Conservation (phyloP, 2,888 invertebrate species). For the Nomada hirtipes region DNA sequence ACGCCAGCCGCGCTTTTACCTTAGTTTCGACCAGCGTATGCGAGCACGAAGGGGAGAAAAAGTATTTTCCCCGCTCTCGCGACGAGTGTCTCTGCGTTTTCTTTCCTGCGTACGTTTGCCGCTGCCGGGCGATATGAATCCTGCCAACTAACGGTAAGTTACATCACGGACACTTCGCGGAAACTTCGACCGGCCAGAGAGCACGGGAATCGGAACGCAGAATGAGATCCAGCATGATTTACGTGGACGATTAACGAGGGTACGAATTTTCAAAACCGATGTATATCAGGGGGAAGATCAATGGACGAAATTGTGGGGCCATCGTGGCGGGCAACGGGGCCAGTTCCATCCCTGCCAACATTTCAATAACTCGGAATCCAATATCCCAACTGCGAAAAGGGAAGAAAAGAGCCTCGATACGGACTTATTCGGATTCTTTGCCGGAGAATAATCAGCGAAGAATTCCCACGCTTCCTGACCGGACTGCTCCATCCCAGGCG, state of each 20-base stretch:
- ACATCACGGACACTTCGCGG: constrained; percentile 34
- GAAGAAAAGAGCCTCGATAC: constrained; percentile 51
- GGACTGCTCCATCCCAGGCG: constrained; percentile 14
- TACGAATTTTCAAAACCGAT: constrained; percentile 40
- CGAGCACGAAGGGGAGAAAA: background rate
- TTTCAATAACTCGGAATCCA: constrained; percentile 59
- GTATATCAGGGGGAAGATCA: constrained; percentile 39
- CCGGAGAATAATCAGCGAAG: constrained; percentile 52
- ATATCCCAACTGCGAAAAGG: constrained; percentile 45
- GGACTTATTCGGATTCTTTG: constrained; percentile 53
- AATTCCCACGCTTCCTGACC: constrained; percentile 45
- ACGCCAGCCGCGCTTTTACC: too few species aligned
- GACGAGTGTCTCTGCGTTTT: constrained; percentile 34
- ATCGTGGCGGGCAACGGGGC: constrained; percentile 19
- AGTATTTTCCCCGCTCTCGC: constrained; percentile 22
- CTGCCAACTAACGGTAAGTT: background rate
- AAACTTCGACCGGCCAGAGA: constrained; percentile 22
- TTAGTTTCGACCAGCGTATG: too few species aligned
- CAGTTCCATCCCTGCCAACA: constrained; percentile 17
- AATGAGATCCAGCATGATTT: constrained; percentile 43
- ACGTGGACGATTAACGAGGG: constrained; percentile 36
- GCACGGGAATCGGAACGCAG: background rate
- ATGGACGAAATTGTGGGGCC: constrained; percentile 46
- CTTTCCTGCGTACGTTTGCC: constrained; percentile 10
- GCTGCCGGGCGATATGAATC: constrained; percentile 29